Conservation (phyloP, 2,888 invertebrate genomes). For the Periphyllus acericola region DNA sequence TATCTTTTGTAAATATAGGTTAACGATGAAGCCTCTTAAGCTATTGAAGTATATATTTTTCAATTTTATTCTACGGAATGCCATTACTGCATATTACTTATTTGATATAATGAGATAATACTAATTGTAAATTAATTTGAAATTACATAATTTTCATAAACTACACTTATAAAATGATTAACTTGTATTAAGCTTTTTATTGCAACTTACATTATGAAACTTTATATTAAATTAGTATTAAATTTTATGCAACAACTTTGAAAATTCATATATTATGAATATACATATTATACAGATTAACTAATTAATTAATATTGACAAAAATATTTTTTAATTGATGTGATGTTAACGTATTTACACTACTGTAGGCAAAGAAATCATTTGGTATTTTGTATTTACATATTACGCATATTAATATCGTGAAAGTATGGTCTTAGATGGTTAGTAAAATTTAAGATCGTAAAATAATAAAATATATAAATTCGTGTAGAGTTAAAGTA, state of each 20-base stretch:
- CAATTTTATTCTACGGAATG: not conserved
- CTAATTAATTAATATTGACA: not conserved
- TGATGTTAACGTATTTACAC: not conserved
- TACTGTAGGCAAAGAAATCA: too few relatives aligned
- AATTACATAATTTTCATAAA: not conserved
- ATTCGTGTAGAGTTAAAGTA: too few relatives aligned
- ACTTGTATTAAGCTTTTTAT: too few relatives aligned
- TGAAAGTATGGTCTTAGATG: too few relatives aligned
- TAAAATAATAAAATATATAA: too few relatives aligned
- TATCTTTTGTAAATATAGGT: too few relatives aligned
- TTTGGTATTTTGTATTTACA: too few relatives aligned
- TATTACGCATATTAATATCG: too few relatives aligned
- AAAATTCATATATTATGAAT: not conserved
- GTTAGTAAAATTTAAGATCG: too few relatives aligned
- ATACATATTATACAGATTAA: not conserved
- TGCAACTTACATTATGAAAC: not conserved
- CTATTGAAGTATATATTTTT: too few relatives aligned
- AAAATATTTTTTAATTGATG: not conserved
- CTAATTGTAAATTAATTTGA: constrained; percentile 1
- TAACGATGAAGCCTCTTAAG: too few relatives aligned
- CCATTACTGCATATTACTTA: not conserved
- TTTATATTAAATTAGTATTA: not conserved
- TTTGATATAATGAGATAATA: not conserved
- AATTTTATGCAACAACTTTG: not conserved
- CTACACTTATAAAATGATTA: not conserved